Conservation (phyloP, 1,140 invertebrate species). For the Drosophila parvula region DNA sequence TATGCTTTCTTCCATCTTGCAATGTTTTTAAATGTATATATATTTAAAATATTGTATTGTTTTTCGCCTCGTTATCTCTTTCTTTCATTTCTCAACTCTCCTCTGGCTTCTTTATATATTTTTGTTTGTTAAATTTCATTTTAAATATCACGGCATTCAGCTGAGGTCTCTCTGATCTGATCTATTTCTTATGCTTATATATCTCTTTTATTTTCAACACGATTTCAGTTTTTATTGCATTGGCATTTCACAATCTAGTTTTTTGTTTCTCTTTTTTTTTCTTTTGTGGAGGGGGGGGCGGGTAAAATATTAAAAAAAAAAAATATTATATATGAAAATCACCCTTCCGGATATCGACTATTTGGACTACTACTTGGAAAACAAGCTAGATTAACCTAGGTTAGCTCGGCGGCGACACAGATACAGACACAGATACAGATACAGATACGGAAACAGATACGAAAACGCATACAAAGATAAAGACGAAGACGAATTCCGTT, state of each 20-base stretch:
- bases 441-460: constrained; percentile 19
- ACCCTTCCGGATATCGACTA: constrained; percentile 11
- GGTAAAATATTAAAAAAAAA: constrained; percentile 14
- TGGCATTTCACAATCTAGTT: constrained; percentile 43
- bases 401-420: constrained; percentile 2
- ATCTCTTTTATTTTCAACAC: constrained; percentile 27
- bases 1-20: constrained; percentile 1
- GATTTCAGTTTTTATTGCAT: constrained; percentile 38
- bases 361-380: constrained; percentile 26
- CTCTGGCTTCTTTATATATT: constrained; percentile 4
- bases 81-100: background rate
- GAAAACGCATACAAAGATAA: background rate
- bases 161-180: constrained; percentile 80
- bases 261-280: constrained; percentile 10
- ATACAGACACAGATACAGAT: constrained; percentile 18
- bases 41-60: constrained; percentile 48
- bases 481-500: background rate
- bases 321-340: background rate
- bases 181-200: constrained; percentile 66
- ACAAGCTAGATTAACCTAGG: constrained; percentile 26
- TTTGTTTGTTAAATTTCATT: constrained; percentile 61
- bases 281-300: background rate
- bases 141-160: constrained; percentile 84
- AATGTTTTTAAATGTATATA: constrained; percentile 17
- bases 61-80: constrained; percentile 23